Evolutionary conservation across 2,888 invertebrate genomes (phyloP).

Genomic region (Sinelater perroti): DNA sequence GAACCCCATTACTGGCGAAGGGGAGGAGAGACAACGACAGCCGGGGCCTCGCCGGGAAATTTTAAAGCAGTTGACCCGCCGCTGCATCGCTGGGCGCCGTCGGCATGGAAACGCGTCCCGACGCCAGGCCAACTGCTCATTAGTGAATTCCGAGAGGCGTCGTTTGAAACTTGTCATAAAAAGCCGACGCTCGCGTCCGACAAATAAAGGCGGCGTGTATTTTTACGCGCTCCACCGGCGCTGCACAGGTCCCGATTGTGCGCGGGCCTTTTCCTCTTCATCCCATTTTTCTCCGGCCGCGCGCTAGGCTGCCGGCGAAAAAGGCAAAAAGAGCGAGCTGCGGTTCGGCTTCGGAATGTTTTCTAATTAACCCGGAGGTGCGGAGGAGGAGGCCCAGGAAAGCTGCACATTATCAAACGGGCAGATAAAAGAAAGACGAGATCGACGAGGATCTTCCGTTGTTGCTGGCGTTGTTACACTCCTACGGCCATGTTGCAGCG

Average conservation of each 20-base stretch:
- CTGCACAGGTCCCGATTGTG: slow-evolving; percentile 31
- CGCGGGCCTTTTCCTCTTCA: slow-evolving; percentile 13
- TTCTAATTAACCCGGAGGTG: too few relatives aligned
- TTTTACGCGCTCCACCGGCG: slow-evolving; percentile 39
- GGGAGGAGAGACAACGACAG: slow-evolving; percentile 2
- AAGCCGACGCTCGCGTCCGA: slow-evolving; percentile 55
- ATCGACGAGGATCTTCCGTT: slow-evolving; percentile 5
- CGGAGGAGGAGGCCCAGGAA: too few relatives aligned
- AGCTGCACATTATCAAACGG: too few relatives aligned
- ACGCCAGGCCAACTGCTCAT: slow-evolving; percentile 59
- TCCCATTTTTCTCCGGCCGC: background rate
- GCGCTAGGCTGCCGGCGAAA: too few relatives aligned
- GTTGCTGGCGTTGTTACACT: slow-evolving; percentile 19
- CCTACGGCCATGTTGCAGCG: slow-evolving; percentile 13
- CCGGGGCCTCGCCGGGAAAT: slow-evolving; percentile 8
- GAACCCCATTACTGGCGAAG: background rate
- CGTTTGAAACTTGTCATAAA: slow-evolving; percentile 60
- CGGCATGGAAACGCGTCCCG: slow-evolving; percentile 51
- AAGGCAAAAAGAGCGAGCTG: too few relatives aligned
- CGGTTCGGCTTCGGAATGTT: too few relatives aligned
- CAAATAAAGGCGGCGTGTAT: slow-evolving; percentile 47
- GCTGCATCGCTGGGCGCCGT: slow-evolving; percentile 49
- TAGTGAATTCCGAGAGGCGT: slow-evolving; percentile 60
- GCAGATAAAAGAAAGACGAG: slow-evolving; percentile 11
- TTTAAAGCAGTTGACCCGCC: slow-evolving; percentile 30